Evolutionary conservation across 2,113 vertebrate species (phyloP).

Genomic region (Litocranius walleri): DNA sequence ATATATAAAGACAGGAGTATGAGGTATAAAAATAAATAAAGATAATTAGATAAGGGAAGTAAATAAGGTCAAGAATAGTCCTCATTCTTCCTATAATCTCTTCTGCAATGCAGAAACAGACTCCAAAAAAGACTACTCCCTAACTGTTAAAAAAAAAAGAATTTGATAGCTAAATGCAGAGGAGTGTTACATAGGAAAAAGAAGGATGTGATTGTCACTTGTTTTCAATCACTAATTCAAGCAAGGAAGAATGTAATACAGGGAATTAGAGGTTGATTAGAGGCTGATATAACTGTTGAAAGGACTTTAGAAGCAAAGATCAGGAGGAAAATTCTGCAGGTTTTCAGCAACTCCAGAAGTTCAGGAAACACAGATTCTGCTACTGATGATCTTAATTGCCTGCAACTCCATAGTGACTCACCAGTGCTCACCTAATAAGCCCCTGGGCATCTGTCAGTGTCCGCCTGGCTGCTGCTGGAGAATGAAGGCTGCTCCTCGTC

Average conservation of each 20-base stretch:
- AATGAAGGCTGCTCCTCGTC: neutral
- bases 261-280: neutral
- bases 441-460: neutral
- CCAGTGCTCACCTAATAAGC: neutral
- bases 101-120: neutral
- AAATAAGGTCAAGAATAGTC: neutral
- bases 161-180: neutral
- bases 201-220: neutral
- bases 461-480: neutral
- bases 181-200: neutral
- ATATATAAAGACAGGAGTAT: neutral
- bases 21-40: neutral
- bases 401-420: neutral
- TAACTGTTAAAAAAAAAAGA: neutral
- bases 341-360: neutral
- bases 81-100: neutral
- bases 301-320: neutral
- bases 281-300: neutral
- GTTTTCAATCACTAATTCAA: neutral
- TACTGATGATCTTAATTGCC: neutral
- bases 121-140: neutral
- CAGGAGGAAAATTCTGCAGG: neutral
- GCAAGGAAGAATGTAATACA: neutral
- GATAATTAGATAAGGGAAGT: neutral
- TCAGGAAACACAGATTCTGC: neutral